Evolutionary conservation across 2,797 vertebrate species (phyloP).

Genomic region (Lepilemur septentrionalis): DNA sequence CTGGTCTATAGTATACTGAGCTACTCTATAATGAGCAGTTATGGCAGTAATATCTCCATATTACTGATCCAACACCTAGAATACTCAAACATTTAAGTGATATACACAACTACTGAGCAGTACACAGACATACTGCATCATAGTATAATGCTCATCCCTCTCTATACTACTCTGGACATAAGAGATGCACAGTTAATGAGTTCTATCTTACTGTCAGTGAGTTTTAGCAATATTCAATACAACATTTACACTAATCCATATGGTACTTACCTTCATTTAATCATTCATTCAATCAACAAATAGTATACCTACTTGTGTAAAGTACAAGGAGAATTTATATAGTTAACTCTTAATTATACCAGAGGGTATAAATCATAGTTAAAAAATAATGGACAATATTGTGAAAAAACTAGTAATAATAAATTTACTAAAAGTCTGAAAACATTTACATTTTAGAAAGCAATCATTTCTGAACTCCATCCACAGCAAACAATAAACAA

Average conservation of each 20-base stretch:
- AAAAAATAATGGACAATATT: background rate
- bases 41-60: background rate
- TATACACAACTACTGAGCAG: background rate
- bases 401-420: background rate
- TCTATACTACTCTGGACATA: background rate
- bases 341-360: background rate
- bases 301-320: background rate
- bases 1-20: background rate
- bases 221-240: background rate
- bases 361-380: background rate
- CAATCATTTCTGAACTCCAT: background rate
- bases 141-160: background rate
- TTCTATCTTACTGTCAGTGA: background rate
- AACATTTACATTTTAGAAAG: background rate
- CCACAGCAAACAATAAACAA: background rate
- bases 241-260: background rate
- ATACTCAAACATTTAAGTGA: background rate
- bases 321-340: background rate
- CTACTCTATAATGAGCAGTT: background rate
- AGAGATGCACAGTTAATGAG: background rate
- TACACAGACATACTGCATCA: background rate
- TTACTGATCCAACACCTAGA: background rate
- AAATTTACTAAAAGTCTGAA: slow-evolving; percentile 27
- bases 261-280: background rate
- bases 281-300: background rate